Percentiles rank a stretch among this genome's conserved stretches.
These are phyloP conservation scores for Crotalus helleri DNA, from an alignment of 2,113 vertebrate genomes.

Conservation along the genomic window DNA sequence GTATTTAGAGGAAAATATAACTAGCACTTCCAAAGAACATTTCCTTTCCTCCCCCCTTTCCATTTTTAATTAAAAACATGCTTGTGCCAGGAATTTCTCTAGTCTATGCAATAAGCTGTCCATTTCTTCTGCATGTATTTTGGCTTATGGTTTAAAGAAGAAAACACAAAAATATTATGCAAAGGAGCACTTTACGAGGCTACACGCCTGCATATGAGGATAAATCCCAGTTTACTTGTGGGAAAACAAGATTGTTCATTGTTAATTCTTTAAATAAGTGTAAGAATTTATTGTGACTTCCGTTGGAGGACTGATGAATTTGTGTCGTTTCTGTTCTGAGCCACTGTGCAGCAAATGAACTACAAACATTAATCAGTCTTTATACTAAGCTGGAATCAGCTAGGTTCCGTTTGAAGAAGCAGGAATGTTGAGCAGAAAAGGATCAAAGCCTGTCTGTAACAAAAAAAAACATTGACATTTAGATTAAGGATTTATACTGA, in stretches of 20 bases:
- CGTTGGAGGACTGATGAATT: background rate
- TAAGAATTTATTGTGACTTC: background rate
- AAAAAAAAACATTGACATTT: background rate
- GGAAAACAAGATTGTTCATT: background rate
- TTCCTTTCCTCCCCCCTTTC: too few relatives aligned
- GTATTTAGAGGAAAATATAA: constrained; percentile 44
- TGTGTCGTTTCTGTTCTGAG: background rate
- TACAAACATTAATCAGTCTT: constrained; percentile 21
- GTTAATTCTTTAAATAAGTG: background rate
- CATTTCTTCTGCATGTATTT: background rate
- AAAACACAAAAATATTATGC: background rate
- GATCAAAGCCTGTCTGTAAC: accelerated
- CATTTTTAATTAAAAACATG: background rate
- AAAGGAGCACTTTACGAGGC: background rate
- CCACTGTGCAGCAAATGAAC: constrained; percentile 8
- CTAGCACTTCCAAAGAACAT: constrained; percentile 41
- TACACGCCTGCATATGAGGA: background rate
- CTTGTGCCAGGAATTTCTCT: constrained; percentile 53
- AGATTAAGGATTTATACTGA: background rate
- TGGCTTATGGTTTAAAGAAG: constrained; percentile 4
- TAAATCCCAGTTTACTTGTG: background rate
- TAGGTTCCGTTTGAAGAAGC: background rate
- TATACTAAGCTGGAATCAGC: background rate
- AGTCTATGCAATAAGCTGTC: constrained; percentile 58
- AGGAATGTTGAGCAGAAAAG: background rate